Percentiles rank a stretch among this genome's conserved stretches.
Conservation (phyloP, 2,888 invertebrate species). For the Trisateles emortualis region DNA sequence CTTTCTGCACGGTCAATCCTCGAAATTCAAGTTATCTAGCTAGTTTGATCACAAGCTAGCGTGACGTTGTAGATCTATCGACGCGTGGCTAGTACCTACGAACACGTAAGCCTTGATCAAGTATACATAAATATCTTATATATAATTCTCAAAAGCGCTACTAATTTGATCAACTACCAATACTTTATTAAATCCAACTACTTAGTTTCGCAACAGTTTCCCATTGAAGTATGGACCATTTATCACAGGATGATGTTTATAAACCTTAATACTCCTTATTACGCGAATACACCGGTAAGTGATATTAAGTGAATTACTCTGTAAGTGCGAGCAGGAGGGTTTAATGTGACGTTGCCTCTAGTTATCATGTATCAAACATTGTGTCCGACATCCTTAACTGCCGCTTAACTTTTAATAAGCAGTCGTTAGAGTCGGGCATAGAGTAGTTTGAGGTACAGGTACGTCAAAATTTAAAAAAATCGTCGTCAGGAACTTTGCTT, state of each 20-base stretch:
- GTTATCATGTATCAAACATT: conserved; percentile 81
- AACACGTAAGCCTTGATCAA: neutral
- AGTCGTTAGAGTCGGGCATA: conserved; percentile 67
- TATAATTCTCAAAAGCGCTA: neutral
- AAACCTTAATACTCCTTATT: conserved; percentile 68
- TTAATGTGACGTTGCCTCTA: conserved; percentile 77
- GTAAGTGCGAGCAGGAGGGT: conserved; percentile 70
- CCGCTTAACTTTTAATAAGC: conserved; percentile 77
- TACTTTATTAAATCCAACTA: conserved; percentile 25
- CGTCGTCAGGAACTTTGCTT: too few species aligned
- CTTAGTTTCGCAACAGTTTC: conserved; percentile 26
- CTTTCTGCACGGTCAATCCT: too few species aligned
- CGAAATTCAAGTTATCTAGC: too few species aligned
- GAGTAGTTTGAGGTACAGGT: conserved; percentile 54
- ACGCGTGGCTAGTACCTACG: too few species aligned
- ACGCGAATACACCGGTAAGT: conserved; percentile 73
- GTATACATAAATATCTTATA: neutral
- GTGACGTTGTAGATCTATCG: too few species aligned
- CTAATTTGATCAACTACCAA: neutral
- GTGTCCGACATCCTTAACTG: conserved; percentile 65
- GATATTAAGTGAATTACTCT: conserved; percentile 77
- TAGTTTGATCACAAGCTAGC: too few species aligned
- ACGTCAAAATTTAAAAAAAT: conserved; percentile 3
- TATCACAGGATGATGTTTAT: conserved; percentile 67
- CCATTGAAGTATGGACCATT: conserved; percentile 35